Base-by-base conservation (phyloP, 1,140 invertebrate species). In the Pentalonia nigronervosa region DNA sequence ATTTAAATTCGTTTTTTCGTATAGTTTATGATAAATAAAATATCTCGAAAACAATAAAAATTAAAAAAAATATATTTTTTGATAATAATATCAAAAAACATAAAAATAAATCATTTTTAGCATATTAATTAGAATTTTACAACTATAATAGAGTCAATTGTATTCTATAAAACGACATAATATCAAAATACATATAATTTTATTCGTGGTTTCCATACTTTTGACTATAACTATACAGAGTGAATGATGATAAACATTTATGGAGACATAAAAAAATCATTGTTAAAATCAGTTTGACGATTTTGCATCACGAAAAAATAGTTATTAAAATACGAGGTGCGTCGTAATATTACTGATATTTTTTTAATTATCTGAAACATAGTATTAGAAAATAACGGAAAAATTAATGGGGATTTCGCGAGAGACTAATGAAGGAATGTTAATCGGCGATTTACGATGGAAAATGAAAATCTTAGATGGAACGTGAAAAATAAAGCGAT, bases 301-400 rank as follows among this genome's bases (percentile, higher is more conserved):
- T 83, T 83, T 83, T 41, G 41, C 7, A 23, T 83, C 41, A 23
- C 20, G 36, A 14, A n/a, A 30, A 60, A 60, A 67, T 8, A 30
- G 9, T 30, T 1, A n/a, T 67, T n/a, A 30, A 6, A 67, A 3
- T n/a, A 4, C 11, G 0, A n/a, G 30, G 14, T 67, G n/a, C 11
- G n/a, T 67, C n/a, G 30, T 67, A 17, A n/a, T 53, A 41, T 41
- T 41, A 41, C 41, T 41, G 41, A 41, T 4, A 41, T n/a, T n/a
- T 25, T 76, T 67, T 76, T 76, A 76, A 76, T 2, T 7, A 14
- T 7, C n/a, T 76, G 60, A 76, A 76, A 17, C n/a, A 17, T n/a
- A 76, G n/a, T n/a, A n/a, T 76, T n/a, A 76, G n/a, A 76, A 14
- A 76, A 76, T 76, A n/a, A 67, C n/a, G 60, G n/a, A n/a, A 76